These are phyloP conservation scores for human DNA, from an alignment of 2,113 vertebrate species.

Conservation along the genomic window DNA sequence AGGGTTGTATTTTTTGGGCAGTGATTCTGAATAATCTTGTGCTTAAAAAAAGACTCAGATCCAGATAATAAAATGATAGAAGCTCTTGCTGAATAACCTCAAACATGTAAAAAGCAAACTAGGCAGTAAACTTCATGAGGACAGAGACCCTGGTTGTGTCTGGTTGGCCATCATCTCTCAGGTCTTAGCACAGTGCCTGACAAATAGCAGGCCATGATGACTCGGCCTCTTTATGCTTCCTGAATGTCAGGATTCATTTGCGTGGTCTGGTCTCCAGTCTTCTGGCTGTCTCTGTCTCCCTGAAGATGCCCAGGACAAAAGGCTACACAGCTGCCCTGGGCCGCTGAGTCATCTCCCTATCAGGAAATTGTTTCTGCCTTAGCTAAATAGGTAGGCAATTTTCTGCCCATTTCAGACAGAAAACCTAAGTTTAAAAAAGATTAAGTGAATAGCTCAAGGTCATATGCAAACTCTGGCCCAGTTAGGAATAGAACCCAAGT, in stretches of 20 bases:
- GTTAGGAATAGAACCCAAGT: constrained; percentile 57
- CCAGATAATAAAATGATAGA: not conserved
- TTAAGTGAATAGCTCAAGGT: constrained; percentile 56
- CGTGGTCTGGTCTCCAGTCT: not conserved
- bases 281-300: constrained; percentile 10
- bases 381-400: constrained; percentile 69
- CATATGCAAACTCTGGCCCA: constrained; percentile 42
- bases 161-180: not conserved
- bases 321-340: not conserved
- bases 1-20: not conserved
- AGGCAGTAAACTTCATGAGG: not conserved
- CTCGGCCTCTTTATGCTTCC: not conserved
- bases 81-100: not conserved
- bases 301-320: constrained; percentile 42
- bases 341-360: constrained; percentile 68
- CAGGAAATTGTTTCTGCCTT: constrained; percentile 72
- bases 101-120: not conserved
- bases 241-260: constrained; percentile 45
- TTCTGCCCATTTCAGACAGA: constrained; percentile 61
- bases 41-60: not conserved
- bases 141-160: not conserved
- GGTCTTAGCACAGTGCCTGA: not conserved
- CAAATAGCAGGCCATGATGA: not conserved
- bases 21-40: not conserved
- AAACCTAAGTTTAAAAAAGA: constrained; percentile 63